These are phyloP conservation scores for Pogonomyrmex barbatus DNA, from an alignment of 1,140 invertebrate species.

Conservation along the genomic window DNA sequence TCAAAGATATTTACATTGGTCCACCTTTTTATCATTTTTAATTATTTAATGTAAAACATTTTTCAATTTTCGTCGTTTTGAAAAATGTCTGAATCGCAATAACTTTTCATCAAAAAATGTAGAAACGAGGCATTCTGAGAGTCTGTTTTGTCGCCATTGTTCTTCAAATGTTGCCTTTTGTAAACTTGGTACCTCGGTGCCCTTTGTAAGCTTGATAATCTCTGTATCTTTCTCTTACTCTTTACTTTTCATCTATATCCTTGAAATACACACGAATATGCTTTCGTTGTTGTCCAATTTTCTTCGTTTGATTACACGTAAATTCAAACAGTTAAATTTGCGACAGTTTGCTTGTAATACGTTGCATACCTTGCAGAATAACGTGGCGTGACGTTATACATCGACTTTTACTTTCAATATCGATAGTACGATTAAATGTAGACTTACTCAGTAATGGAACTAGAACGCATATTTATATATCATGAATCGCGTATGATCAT, in stretches of 20 bases:
- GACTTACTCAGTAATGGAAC: conserved; percentile 54
- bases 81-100: not conserved
- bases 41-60: not conserved
- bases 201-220: not conserved
- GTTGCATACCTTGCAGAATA: conserved; percentile 67
- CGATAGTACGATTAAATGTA: conserved; percentile 68
- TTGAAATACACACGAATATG: not conserved
- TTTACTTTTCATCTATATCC: not conserved
- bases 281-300: conserved; percentile 25
- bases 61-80: not conserved
- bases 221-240: not conserved
- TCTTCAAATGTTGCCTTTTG: not conserved
- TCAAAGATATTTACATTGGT: not conserved
- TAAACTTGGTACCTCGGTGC: not conserved
- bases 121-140: not conserved
- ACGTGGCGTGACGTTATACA: conserved; percentile 75
- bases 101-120: not conserved
- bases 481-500: not conserved
- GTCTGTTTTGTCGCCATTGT: not conserved
- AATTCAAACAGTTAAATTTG: conserved; percentile 22
- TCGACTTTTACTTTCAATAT: conserved; percentile 79
- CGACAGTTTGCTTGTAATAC: conserved; percentile 51
- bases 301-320: conserved; percentile 35
- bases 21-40: conserved; percentile 4
- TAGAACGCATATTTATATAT: conserved; percentile 48